Conservation (phyloP, 1,140 invertebrate species). For the Andrena cerasifolii region DNA sequence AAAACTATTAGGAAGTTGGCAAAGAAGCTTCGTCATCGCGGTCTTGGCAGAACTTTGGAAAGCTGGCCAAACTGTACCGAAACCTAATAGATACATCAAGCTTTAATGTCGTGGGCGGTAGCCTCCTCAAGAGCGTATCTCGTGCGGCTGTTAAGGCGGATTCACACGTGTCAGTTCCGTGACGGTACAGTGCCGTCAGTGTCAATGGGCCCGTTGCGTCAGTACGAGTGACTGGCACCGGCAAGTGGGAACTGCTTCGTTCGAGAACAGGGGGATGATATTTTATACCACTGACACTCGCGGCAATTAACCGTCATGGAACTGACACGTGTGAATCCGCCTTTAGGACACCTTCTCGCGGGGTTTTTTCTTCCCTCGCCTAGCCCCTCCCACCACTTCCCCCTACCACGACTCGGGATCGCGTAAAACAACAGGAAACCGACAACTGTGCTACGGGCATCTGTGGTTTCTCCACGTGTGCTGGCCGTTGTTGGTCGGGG, state of each 20-base stretch:
- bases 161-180: too few relatives aligned
- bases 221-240: too few relatives aligned
- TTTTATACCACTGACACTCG: too few relatives aligned
- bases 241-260: too few relatives aligned
- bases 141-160: neutral
- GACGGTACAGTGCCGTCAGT: too few relatives aligned
- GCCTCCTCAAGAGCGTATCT: slow-evolving; percentile 14
- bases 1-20: slow-evolving; percentile 62
- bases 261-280: too few relatives aligned
- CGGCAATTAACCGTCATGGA: too few relatives aligned
- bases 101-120: slow-evolving; percentile 45
- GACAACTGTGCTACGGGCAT: neutral
- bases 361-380: neutral
- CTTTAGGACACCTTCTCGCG: neutral
- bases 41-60: slow-evolving; percentile 42
- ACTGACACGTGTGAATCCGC: too few relatives aligned
- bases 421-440: neutral
- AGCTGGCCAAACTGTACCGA: slow-evolving; percentile 39
- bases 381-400: too few relatives aligned
- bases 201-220: too few relatives aligned
- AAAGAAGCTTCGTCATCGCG: slow-evolving; percentile 22
- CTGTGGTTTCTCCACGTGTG: neutral
- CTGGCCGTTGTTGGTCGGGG: neutral
- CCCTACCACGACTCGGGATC: neutral
- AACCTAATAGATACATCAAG: slow-evolving; percentile 60